Evolutionary conservation across 92 coral and sea anemone species (phyloP).

Genomic region (Porites rus): DNA sequence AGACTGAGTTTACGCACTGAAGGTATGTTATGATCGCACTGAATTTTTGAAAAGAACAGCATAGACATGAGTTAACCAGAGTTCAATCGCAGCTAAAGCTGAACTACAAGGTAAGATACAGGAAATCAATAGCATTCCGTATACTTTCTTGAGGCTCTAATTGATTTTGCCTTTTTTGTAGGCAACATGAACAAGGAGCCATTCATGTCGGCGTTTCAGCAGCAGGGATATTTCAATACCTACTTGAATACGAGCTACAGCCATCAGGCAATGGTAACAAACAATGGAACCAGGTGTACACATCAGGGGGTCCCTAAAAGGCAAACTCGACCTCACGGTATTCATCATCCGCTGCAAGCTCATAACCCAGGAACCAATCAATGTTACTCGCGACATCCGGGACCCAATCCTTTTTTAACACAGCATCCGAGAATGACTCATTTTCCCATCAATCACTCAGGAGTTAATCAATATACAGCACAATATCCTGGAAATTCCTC

Average conservation of each 20-base stretch:
- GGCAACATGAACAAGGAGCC: constrained; percentile 1
- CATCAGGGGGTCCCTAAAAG: neutral
- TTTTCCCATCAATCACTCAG: neutral
- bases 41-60: too few relatives aligned
- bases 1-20: neutral
- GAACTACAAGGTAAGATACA: too few relatives aligned
- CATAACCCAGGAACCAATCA: constrained; percentile 11
- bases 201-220: neutral
- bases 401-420: neutral
- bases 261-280: neutral
- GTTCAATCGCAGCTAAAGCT: too few relatives aligned
- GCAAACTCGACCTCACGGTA: neutral
- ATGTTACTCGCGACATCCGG: neutral
- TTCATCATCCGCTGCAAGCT: neutral
- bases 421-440: neutral
- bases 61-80: too few relatives aligned
- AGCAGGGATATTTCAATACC: neutral
- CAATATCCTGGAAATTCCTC: constrained; percentile 5
- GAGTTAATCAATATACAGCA: neutral
- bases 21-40: neutral
- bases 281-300: neutral
- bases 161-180: neutral
- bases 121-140: neutral
- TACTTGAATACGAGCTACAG: neutral
- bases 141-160: too few relatives aligned